Evolutionary conservation across 2,113 vertebrate genomes (phyloP).

Genomic region (Bos javanicus): DNA sequence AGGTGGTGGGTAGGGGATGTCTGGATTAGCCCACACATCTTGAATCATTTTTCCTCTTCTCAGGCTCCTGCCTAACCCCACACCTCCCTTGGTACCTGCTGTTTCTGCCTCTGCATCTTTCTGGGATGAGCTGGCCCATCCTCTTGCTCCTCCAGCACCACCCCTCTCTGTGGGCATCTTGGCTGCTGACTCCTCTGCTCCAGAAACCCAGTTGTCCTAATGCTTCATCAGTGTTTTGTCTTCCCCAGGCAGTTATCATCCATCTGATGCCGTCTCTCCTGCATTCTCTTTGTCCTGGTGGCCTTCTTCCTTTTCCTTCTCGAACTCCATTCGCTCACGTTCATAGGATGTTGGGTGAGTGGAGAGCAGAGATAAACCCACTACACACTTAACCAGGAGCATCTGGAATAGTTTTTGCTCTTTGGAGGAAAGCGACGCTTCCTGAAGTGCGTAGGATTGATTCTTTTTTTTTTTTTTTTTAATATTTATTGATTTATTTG

Average conservation of each 20-base stretch:
- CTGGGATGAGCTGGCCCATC: background rate
- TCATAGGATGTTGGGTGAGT: background rate
- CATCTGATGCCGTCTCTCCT: background rate
- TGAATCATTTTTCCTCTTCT: background rate
- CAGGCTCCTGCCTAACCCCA: background rate
- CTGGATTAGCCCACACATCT: too few relatives aligned
- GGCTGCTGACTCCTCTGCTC: background rate
- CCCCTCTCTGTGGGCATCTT: background rate
- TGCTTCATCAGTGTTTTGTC: background rate
- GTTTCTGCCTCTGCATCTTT: background rate
- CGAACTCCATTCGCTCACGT: rapidly evolving
- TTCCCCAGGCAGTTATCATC: background rate
- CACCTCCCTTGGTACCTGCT: background rate
- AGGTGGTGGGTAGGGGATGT: background rate
- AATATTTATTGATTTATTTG: background rate
- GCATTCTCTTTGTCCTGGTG: background rate
- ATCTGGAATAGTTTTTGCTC: background rate
- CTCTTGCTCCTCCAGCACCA: background rate
- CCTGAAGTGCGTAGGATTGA: background rate
- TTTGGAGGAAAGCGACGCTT: background rate
- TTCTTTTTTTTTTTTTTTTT: background rate
- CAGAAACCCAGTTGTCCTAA: background rate
- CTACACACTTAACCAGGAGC: background rate
- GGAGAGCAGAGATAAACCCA: background rate
- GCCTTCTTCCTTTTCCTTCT: background rate